A percentile compares a stretch with the other conserved stretches of the same genome.
These are phyloP conservation scores for Brachyopa scutellaris DNA, from an alignment of 2,888 invertebrate genomes.

Conservation along the genomic window DNA sequence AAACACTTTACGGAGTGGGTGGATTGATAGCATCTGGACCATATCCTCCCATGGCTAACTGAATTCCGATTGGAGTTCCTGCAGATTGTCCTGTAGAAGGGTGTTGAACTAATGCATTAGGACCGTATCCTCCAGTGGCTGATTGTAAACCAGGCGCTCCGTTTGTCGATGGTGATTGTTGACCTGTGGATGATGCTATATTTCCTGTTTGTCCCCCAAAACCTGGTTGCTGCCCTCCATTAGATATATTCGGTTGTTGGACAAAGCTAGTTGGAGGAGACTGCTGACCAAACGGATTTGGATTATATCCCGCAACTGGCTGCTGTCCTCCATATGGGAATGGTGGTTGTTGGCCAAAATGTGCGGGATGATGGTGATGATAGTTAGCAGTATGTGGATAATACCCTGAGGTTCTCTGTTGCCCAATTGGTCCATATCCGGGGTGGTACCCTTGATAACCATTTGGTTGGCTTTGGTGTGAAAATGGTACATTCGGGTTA, in stretches of 20 bases:
- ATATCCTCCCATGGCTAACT: constrained; percentile 12
- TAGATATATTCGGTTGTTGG: not conserved
- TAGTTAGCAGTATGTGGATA: not conserved
- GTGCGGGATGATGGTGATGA: too few relatives aligned
- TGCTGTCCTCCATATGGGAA: not conserved
- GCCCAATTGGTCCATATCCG: not conserved
- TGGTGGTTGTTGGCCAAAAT: not conserved
- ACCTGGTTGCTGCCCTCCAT: not conserved
- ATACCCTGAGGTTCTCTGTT: not conserved
- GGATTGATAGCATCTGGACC: constrained; percentile 24
- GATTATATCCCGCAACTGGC: not conserved
- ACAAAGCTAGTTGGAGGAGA: not conserved
- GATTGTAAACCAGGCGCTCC: not conserved
- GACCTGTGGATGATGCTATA: too few relatives aligned
- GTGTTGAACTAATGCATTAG: not conserved
- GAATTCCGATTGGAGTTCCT: not conserved
- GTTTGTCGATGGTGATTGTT: not conserved
- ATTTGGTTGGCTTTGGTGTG: not conserved
- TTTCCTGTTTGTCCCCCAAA: not conserved
- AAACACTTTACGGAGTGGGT: too few relatives aligned
- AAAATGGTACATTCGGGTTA: not conserved
- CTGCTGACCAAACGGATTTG: not conserved
- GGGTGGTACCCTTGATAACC: not conserved
- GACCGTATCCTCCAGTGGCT: not conserved
- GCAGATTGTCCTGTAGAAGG: not conserved